Percentiles rank a stretch among this genome's conserved stretches.
phyloP scores from a whole-genome alignment of 2,888 invertebrate species.

The Abrostola triplasia region DNA sequence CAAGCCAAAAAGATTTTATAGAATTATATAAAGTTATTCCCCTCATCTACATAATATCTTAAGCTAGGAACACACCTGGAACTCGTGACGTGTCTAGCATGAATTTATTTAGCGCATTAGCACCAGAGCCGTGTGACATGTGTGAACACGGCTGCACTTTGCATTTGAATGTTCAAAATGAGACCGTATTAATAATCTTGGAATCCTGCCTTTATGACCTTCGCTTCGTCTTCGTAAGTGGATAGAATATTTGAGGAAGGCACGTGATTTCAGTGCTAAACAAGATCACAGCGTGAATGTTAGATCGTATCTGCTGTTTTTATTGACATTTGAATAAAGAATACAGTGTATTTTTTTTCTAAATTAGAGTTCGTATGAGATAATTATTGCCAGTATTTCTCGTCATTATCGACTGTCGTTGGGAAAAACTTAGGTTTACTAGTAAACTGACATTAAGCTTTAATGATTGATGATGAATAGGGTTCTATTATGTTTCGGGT shows the following conservation, averaged over 20 bases:
- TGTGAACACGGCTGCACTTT: slow-evolving; percentile 63
- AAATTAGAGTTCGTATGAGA: too few relatives aligned
- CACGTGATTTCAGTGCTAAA: slow-evolving; percentile 32
- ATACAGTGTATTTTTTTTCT: slow-evolving; percentile 1
- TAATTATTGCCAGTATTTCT: too few relatives aligned
- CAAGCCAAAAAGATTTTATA: slow-evolving; percentile 43
- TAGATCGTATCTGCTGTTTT: slow-evolving; percentile 16
- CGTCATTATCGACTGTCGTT: too few relatives aligned
- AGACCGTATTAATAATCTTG: slow-evolving; percentile 58
- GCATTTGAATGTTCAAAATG: slow-evolving; percentile 64
- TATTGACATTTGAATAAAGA: slow-evolving; percentile 24
- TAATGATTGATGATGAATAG: too few relatives aligned
- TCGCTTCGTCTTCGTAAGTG: slow-evolving; percentile 26
- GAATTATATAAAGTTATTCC: slow-evolving; percentile 46
- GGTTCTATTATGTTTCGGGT: too few relatives aligned
- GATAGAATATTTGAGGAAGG: slow-evolving; percentile 21
- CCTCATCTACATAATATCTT: slow-evolving; percentile 61
- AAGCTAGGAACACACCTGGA: slow-evolving; percentile 56
- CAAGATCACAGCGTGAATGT: slow-evolving; percentile 11
- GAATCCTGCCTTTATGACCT: slow-evolving; percentile 36
- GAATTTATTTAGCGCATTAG: slow-evolving; percentile 69
- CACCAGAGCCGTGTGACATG: slow-evolving; percentile 51
- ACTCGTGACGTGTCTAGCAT: slow-evolving; percentile 65
- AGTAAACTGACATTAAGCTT: too few relatives aligned
- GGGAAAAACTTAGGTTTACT: too few relatives aligned